phyloP scores from a whole-genome alignment of 2,888 invertebrate genomes.

The Nephrotoma flavescens region DNA sequence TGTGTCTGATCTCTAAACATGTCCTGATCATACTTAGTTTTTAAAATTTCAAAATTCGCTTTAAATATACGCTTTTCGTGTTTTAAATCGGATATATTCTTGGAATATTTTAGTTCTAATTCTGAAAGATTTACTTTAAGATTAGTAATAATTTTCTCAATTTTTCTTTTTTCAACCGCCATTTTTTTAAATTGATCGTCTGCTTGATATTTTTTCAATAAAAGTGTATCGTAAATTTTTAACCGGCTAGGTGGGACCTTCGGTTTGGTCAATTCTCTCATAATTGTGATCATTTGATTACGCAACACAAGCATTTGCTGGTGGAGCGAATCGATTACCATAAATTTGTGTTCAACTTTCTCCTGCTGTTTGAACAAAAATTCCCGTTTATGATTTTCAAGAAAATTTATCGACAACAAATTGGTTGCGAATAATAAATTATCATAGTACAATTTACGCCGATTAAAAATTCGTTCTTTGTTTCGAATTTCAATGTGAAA shows the following conservation, averaged over 20 bases:
- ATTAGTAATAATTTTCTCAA: not conserved
- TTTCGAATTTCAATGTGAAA: not conserved
- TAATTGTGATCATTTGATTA: not conserved
- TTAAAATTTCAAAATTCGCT: not conserved
- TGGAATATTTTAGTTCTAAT: not conserved
- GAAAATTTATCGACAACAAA: not conserved
- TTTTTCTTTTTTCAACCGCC: not conserved
- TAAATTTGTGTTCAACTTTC: not conserved
- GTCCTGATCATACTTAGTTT: not conserved
- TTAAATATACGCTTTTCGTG: not conserved
- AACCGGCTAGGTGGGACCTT: not conserved
- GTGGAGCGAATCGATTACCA: not conserved
- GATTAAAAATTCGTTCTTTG: not conserved
- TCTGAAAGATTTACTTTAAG: not conserved
- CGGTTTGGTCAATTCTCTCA: not conserved
- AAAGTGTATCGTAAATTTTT: not conserved
- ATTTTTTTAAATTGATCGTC: not conserved
- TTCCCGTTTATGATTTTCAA: not conserved
- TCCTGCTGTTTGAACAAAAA: not conserved
- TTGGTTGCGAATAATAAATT: conserved; percentile 1
- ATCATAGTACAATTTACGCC: not conserved
- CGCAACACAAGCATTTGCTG: not conserved
- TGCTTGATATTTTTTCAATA: not conserved
- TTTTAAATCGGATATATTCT: not conserved
- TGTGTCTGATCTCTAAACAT: not conserved